phyloP scores from a whole-genome alignment of 2,888 invertebrate genomes.

The Sphecodes monilicornis region DNA sequence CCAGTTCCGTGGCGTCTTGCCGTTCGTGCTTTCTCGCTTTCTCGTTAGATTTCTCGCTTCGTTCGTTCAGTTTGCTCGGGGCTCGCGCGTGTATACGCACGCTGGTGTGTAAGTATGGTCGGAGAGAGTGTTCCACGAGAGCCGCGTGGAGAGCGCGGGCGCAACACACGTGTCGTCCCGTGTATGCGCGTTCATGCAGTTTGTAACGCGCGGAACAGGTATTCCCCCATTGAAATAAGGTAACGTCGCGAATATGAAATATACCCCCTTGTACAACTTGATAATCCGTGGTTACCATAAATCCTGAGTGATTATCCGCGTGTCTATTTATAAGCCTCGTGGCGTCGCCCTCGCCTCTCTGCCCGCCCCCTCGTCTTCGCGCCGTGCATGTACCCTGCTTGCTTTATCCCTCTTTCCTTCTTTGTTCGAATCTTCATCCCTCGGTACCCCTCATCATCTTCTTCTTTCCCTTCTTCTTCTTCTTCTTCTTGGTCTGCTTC shows the following conservation, averaged over 20 bases:
- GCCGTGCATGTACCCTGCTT: conserved; percentile 35
- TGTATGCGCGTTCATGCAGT: conserved; percentile 73
- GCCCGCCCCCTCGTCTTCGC: conserved; percentile 51
- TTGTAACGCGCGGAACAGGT: conserved; percentile 80
- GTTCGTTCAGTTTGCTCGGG: conserved; percentile 33
- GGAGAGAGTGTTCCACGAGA: not conserved
- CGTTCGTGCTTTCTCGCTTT: conserved; percentile 19
- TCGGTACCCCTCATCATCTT: conserved; percentile 30
- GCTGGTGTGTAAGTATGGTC: not conserved
- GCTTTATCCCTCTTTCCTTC: conserved; percentile 49
- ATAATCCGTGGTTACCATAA: conserved; percentile 85
- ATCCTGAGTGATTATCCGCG: conserved; percentile 84
- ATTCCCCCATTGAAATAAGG: conserved; percentile 83
- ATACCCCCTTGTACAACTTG: conserved; percentile 84
- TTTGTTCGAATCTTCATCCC: conserved; percentile 53
- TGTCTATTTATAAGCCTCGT: conserved; percentile 83
- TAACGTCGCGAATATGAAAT: conserved; percentile 84
- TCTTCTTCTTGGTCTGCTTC: not conserved
- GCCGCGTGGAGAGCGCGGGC: not conserved
- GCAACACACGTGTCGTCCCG: conserved; percentile 68
- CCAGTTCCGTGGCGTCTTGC: conserved; percentile 64
- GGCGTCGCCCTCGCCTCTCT: conserved; percentile 71
- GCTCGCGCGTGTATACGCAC: conserved; percentile 47
- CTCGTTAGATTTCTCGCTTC: conserved; percentile 6
- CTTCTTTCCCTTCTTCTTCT: conserved; percentile 8